Base-by-base conservation (phyloP, 2,113 vertebrate genomes). In the Passer montanus region DNA sequence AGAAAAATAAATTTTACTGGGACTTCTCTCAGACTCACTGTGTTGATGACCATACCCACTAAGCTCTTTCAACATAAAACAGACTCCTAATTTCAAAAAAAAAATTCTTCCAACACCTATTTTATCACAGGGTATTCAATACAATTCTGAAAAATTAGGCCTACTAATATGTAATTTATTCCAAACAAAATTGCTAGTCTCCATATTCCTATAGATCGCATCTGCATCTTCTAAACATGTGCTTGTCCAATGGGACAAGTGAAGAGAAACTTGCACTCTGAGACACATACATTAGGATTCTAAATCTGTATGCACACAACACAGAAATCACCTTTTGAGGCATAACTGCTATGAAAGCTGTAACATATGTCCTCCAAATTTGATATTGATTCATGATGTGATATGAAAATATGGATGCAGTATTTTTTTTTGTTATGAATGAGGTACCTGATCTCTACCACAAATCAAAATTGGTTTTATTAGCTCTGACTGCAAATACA, bases 401-500 rank as follows among this genome's bases (percentile, higher is more conserved):
- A 31, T 73, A 78, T 94, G 28, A n/a, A 87, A 89, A 87, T 81
- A 26, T 33, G 52, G 47, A 66, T 53, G 46, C 26, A 84, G n/a
- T 78, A 33, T 70, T 73, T n/a, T 33, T 81, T 81, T 72, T 78
- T 94, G 63, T 92, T 95, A 60, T 37, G 80, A 95, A 96, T 89
- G 83, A 94, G 33, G 53, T 72, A 75, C 44, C 26, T 72, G 46
- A 94, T 95, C 89, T 88, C 88, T 77, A 75, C 31, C 75, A 77
- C 30, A 95, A 97, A 95, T 87, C 7, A 17, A 93, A 96, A 91
- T 79, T 94, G 11, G 50, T 96, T 97, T 95, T 92, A 89, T 95
- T 94, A 95, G 14, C 28, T 90, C 52, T 94, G 76, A 94, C 82
- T 93, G 11, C 84, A 97, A 96, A 94, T 94, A 62, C 50, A 63